Evolutionary conservation across 1,140 invertebrate genomes (phyloP), one percentile per base, ranked within the genome.

Genomic region (Aleiodes sp.): DNA sequence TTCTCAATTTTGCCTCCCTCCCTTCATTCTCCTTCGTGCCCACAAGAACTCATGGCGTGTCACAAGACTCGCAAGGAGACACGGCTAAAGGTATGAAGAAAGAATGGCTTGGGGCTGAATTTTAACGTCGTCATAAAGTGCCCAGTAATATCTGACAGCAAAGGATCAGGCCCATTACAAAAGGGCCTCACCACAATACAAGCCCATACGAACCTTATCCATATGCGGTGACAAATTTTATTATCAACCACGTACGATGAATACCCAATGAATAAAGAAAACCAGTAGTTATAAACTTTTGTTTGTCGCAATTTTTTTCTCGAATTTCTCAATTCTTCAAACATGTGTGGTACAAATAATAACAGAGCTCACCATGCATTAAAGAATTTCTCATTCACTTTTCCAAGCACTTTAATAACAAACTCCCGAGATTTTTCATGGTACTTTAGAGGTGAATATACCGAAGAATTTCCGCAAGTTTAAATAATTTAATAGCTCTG

Each of bases 101-200:
- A 43, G 43, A 52, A 31, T 8, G 35, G 46, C 65, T 66, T 24
- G 28, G 21, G 46, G 46, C 16, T 35, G 57, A 66, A 66, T 57
- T 66, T 66, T 59, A 66, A 66, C 52, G 65, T 66, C 65, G 52
- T 66, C 65, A 35, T 66, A 66, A 66, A 66, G 43, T 21, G 35
- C 46, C 14, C 28, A 57, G 31, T 19, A 37, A 66, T 65, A 52
- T 65, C 63, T 41, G n/a, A 56, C 37, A 46, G 26, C n/a, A 43
- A 16, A 52, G 31, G 33, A n/a, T n/a, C 52, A 2, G 33, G 33
- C 33, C 21, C 29, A 66, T 66, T 66, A 14, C 10, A 56, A 57
- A 52, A 35, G 28, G 37, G 46, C 52, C 37, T 16, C 12, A 31
- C 12, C 33, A 33, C 9, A 33, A 8, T 19, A 39, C 14, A 26